Percentiles rank a stretch among this genome's conserved stretches.
Evolutionary conservation across 2,113 vertebrate genomes (phyloP).

Genomic region (Copsychus sechellarum): DNA sequence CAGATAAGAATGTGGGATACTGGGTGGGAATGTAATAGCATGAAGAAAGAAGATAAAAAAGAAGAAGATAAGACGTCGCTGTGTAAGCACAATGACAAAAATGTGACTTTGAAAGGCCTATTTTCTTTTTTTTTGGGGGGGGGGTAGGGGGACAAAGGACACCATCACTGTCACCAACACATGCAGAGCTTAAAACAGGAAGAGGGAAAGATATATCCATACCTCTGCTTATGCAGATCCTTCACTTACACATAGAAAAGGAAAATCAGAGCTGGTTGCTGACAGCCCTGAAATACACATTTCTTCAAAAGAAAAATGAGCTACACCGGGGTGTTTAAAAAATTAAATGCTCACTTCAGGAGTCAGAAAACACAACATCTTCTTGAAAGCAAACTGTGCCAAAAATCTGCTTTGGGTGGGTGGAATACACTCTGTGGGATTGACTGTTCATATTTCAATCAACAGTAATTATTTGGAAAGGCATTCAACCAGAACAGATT

Average conservation of each 20-base stretch:
- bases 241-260: background rate
- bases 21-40: background rate
- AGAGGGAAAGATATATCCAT: background rate
- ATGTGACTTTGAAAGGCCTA: background rate
- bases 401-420: constrained; percentile 29
- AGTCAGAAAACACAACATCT: background rate
- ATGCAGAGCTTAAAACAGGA: background rate
- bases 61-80: fast-evolving
- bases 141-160: background rate
- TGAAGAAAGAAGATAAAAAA: background rate
- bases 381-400: background rate
- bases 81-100: background rate
- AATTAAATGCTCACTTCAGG: background rate
- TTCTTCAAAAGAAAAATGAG: background rate
- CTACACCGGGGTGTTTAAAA: background rate
- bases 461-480: background rate
- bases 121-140: background rate
- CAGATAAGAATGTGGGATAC: background rate
- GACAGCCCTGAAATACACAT: background rate
- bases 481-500: background rate
- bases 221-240: background rate
- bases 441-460: background rate
- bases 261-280: background rate
- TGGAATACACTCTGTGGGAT: background rate
- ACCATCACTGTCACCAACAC: background rate